Evolutionary conservation across 37 sponge, comb jelly and placozoan species (phyloP).

Genomic region (Hexactinellida sp.): DNA sequence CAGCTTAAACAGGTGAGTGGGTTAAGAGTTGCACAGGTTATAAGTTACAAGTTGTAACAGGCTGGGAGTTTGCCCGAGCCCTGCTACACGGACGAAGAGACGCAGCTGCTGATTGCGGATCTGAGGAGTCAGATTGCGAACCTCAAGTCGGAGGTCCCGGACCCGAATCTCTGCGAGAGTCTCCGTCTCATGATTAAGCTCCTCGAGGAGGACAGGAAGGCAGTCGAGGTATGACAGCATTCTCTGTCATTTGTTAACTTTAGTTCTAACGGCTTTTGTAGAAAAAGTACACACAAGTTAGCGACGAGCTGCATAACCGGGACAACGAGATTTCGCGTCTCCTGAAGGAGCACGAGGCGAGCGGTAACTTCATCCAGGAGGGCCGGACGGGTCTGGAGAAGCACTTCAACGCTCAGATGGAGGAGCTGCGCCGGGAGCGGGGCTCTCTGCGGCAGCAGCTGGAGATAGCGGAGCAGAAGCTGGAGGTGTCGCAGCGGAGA

Average conservation of each 20-base stretch:
- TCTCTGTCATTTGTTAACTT: not conserved
- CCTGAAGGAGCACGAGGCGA: not conserved
- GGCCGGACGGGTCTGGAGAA: not conserved
- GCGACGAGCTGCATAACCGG: not conserved
- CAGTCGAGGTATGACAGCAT: not conserved
- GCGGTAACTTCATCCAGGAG: not conserved
- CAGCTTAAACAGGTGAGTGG: not conserved
- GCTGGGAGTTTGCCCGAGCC: not conserved
- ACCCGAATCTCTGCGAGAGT: not conserved
- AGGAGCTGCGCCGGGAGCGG: not conserved
- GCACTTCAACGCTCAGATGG: slow-evolving; percentile 1
- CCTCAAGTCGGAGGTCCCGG: not conserved
- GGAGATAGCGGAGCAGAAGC: not conserved
- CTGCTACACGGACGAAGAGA: not conserved
- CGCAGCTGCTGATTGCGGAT: not conserved
- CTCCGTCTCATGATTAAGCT: slow-evolving; percentile 6
- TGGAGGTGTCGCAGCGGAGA: not conserved
- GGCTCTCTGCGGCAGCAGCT: not conserved
- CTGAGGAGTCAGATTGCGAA: not conserved
- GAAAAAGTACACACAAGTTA: not conserved
- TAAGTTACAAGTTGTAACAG: not conserved
- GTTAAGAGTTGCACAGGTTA: not conserved
- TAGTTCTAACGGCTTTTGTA: not conserved
- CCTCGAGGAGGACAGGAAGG: not conserved
- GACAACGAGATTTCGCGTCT: not conserved